Conservation (phyloP, 1,140 invertebrate species). For the Hirudo medicinalis region DNA sequence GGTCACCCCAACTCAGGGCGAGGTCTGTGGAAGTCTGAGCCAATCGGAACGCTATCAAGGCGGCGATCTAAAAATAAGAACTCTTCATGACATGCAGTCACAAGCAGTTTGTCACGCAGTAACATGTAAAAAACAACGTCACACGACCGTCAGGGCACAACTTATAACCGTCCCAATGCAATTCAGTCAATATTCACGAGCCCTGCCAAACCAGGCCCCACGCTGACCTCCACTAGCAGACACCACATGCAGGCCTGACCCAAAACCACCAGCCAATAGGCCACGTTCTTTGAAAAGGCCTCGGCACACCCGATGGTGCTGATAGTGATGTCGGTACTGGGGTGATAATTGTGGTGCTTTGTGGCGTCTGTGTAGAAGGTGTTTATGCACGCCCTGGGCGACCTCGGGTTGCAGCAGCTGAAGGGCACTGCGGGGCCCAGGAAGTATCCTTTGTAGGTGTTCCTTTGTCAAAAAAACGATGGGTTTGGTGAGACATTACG, state of each 20-base stretch:
- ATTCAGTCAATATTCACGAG: not conserved
- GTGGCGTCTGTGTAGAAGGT: not conserved
- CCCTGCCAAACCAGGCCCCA: too few species aligned
- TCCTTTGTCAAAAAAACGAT: not conserved
- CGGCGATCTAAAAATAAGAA: not conserved
- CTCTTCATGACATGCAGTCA: too few species aligned
- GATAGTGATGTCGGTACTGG: slow-evolving; percentile 7
- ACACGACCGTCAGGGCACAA: not conserved
- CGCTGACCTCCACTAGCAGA: not conserved
- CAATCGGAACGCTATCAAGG: not conserved
- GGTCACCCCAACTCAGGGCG: slow-evolving; percentile 12
- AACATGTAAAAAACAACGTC: too few species aligned
- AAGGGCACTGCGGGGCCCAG: not conserved
- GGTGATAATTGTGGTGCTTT: not conserved
- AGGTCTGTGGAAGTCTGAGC: slow-evolving; percentile 10
- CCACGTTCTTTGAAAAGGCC: not conserved
- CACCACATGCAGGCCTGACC: not conserved
- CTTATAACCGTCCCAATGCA: not conserved
- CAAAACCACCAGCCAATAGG: not conserved
- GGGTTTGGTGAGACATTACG: too few species aligned
- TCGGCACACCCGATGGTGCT: slow-evolving; percentile 9
- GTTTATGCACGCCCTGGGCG: slow-evolving; percentile 2
- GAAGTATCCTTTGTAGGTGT: not conserved
- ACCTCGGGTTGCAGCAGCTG: slow-evolving; percentile 1
- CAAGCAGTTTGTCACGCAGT: too few species aligned